These are phyloP conservation scores for Eupithecia inturbata DNA, from an alignment of 2,888 invertebrate species.

Conservation along the genomic window DNA sequence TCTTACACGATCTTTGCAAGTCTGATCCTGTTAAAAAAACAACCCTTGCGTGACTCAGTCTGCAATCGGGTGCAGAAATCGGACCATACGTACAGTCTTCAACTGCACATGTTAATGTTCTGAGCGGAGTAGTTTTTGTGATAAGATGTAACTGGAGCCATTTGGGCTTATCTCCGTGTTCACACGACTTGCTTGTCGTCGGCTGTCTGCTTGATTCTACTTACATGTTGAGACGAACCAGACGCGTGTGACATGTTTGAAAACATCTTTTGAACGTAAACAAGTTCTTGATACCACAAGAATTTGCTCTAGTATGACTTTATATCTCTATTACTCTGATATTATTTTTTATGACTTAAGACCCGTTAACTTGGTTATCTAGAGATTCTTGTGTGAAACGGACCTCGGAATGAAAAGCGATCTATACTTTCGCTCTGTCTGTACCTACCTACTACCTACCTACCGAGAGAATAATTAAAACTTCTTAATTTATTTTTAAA, in stretches of 20 bases:
- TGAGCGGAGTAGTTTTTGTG: conserved; percentile 45
- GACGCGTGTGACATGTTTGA: conserved; percentile 8
- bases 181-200: conserved; percentile 61
- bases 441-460: no score
- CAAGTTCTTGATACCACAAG: not conserved
- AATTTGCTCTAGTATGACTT: not conserved
- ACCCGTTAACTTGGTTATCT: not conserved
- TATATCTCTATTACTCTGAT: not conserved
- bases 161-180: conserved; percentile 63
- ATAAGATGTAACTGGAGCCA: conserved; percentile 52
- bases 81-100: conserved; percentile 24
- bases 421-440: not conserved
- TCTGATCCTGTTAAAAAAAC: not conserved
- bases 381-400: not conserved
- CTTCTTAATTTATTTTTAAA: not conserved
- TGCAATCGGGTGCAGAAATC: conserved; percentile 33
- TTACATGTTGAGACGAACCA: conserved; percentile 11
- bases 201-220: conserved; percentile 7
- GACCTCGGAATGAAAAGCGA: not conserved
- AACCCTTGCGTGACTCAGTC: conserved; percentile 14
- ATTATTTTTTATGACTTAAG: not conserved
- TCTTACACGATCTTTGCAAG: not conserved
- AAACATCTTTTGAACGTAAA: not conserved
- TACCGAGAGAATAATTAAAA: not conserved
- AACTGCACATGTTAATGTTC: conserved; percentile 52